Conservation (phyloP, 1,140 invertebrate species). For the Chironomus tepperi region DNA sequence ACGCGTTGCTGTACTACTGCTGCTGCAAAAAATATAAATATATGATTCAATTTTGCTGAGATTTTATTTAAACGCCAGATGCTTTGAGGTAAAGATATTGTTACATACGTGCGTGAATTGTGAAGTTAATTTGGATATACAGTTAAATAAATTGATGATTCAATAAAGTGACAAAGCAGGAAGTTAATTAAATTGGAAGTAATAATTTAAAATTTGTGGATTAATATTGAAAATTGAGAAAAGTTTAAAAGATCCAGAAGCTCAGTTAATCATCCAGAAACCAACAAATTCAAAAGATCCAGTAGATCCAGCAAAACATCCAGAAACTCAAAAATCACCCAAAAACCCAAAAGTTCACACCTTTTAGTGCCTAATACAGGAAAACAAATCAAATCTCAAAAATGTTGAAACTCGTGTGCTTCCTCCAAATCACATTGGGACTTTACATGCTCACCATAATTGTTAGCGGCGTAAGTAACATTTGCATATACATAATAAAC, state of each 20-base stretch:
- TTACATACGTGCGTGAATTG: not conserved
- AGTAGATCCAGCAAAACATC: too few species aligned
- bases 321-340: too few species aligned
- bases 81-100: not conserved
- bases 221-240: too few species aligned
- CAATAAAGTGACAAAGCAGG: not conserved
- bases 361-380: too few species aligned
- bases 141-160: not conserved
- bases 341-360: too few species aligned
- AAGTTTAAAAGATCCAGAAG: too few species aligned
- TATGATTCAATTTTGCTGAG: slow-evolving; percentile 4
- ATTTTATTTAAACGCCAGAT: not conserved
- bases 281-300: not conserved
- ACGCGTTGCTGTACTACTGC: not conserved
- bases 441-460: not conserved
- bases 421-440: not conserved
- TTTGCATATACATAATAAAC: not conserved
- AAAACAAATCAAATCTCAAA: too few species aligned
- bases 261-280: too few species aligned
- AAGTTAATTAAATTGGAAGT: too few species aligned
- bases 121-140: not conserved
- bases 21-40: slow-evolving; percentile 23
- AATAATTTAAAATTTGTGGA: not conserved
- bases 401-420: not conserved
- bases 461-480: not conserved